Percentiles rank a stretch among this genome's conserved stretches.
phyloP scores from a whole-genome alignment of 2,797 vertebrate species.

The Manis pentadactyla region DNA sequence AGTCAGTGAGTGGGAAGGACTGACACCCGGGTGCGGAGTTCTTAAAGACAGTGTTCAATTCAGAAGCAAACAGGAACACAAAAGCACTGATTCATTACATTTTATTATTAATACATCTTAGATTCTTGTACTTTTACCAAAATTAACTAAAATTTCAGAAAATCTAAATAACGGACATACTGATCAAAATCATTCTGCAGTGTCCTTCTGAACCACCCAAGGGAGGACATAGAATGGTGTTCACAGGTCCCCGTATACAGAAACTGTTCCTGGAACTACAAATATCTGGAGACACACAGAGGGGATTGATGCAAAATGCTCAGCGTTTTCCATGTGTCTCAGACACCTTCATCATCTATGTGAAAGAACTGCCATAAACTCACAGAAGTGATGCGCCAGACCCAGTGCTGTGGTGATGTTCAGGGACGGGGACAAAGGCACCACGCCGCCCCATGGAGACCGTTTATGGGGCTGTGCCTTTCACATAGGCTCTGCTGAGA shows the following conservation, averaged over 20 bases:
- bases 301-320: neutral
- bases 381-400: neutral
- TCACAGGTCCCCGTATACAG: neutral
- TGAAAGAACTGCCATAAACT: neutral
- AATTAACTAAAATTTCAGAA: neutral
- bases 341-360: neutral
- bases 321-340: rapidly evolving
- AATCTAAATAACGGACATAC: neutral
- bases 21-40: too few species aligned
- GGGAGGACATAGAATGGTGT: neutral
- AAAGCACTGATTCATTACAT: neutral
- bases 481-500: neutral
- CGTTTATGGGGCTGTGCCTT: neutral
- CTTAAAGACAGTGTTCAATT: neutral
- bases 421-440: neutral
- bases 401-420: neutral
- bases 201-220: neutral
- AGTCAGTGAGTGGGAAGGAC: too few species aligned
- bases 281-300: neutral
- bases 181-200: neutral
- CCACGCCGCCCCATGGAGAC: rapidly evolving
- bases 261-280: neutral
- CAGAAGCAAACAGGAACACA: constrained; percentile 2
- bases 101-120: constrained; percentile 58
- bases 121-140: neutral